phyloP scores from a whole-genome alignment of 2,113 vertebrate species.

The Stigmatopora nigra region DNA sequence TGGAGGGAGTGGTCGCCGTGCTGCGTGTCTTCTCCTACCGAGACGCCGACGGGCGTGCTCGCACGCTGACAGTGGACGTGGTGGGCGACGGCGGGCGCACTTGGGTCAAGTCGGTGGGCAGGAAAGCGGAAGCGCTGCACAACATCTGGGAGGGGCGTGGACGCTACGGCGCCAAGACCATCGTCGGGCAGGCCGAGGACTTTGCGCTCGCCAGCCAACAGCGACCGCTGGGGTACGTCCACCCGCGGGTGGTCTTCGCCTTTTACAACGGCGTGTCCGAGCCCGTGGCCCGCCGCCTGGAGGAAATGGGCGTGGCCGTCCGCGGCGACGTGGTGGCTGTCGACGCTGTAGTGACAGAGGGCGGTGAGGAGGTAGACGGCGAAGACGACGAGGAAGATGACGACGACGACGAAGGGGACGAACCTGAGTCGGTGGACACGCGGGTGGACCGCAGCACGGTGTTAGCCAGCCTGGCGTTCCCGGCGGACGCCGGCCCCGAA shows the following conservation, averaged over 20 bases:
- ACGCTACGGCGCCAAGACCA: constrained; percentile 91
- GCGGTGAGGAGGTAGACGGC: constrained; percentile 27
- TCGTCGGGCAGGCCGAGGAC: constrained; percentile 84
- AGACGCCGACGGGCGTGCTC: constrained; percentile 70
- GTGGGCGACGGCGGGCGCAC: constrained; percentile 86
- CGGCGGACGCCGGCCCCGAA: constrained; percentile 76
- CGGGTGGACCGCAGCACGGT: constrained; percentile 78
- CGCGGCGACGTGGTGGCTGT: constrained; percentile 88
- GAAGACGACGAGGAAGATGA: constrained; percentile 17
- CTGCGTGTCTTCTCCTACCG: constrained; percentile 85
- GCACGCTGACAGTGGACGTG: constrained; percentile 86
- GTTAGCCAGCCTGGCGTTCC: constrained; percentile 82
- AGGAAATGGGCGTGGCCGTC: constrained; percentile 84
- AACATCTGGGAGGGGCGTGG: constrained; percentile 95
- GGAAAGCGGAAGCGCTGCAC: constrained; percentile 92
- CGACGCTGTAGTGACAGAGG: constrained; percentile 58
- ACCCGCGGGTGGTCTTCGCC: constrained; percentile 86
- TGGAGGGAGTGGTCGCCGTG: constrained; percentile 79
- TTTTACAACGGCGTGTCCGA: constrained; percentile 92
- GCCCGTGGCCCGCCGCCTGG: constrained; percentile 83
- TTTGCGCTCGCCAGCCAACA: constrained; percentile 85
- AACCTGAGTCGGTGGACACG: constrained; percentile 60
- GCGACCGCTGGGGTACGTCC: constrained; percentile 85
- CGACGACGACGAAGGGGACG: constrained; percentile 42
- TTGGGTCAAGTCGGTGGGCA: constrained; percentile 93